Evolutionary conservation across 2,797 vertebrate genomes (phyloP).

Genomic region (Onychomys leucogaster): DNA sequence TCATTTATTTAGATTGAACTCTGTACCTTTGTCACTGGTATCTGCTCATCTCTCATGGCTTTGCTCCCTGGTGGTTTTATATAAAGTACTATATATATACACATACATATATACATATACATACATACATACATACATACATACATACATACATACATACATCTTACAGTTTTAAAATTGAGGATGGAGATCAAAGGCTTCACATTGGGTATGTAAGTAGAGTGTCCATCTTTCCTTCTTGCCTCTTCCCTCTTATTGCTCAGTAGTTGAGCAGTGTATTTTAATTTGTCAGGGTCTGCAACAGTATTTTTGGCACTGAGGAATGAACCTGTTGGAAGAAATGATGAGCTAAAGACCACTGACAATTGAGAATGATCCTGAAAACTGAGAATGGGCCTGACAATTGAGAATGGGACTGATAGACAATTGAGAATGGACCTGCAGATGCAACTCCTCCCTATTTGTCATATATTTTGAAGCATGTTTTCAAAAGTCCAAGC

Average conservation of each 20-base stretch:
- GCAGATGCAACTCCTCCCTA: background rate
- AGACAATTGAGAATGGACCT: background rate
- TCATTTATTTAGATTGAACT: background rate
- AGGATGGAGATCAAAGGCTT: background rate
- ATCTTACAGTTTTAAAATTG: background rate
- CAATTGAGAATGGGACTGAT: background rate
- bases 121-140: no score
- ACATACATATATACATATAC: background rate
- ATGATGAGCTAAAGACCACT: background rate
- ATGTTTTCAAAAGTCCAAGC: background rate
- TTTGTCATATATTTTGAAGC: background rate
- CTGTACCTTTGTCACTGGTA: background rate
- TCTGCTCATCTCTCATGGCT: background rate
- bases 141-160: no score
- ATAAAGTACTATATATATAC: background rate
- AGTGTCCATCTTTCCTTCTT: background rate
- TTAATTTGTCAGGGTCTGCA: background rate
- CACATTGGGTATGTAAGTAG: fast-evolving
- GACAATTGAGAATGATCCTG: background rate
- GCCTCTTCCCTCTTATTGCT: fast-evolving
- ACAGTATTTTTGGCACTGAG: background rate
- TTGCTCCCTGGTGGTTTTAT: background rate
- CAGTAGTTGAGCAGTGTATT: background rate
- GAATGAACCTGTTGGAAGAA: background rate
- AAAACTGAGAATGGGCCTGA: background rate